Conservation (phyloP, 2,797 vertebrate species). For the Loriculus beryllinus region DNA sequence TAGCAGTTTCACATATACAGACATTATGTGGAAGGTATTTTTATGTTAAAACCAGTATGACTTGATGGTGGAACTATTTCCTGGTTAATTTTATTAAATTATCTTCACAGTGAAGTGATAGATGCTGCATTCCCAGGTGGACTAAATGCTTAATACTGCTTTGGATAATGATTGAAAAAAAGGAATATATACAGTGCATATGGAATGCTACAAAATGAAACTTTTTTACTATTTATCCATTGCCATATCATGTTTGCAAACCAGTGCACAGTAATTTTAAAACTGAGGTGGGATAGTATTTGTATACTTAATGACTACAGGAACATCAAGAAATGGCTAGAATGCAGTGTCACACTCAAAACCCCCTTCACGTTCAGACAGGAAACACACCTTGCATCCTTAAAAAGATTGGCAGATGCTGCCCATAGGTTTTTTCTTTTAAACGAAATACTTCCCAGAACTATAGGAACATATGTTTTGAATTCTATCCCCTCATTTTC, state of each 20-base stretch:
- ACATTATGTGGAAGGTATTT: constrained; percentile 31
- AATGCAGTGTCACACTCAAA: not conserved
- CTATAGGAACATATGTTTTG: not conserved
- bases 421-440: not conserved
- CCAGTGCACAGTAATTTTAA: not conserved
- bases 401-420: not conserved
- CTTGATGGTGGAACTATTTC: constrained; percentile 43
- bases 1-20: constrained; percentile 18
- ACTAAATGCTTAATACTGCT: not conserved
- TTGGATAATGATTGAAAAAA: not conserved
- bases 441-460: not conserved
- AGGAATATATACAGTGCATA: not conserved
- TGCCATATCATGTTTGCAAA: not conserved
- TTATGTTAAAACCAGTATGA: constrained; percentile 32
- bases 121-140: not conserved
- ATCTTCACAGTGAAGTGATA: not conserved
- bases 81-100: constrained; percentile 25
- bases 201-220: not conserved
- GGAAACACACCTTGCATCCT: not conserved
- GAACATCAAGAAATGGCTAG: not conserved
- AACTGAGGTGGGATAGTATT: not conserved
- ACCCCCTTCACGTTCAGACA: not conserved
- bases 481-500: not conserved
- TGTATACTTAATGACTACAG: not conserved
- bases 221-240: not conserved